A percentile compares a stretch with the other conserved stretches of the same genome.
Conservation (phyloP, 2,113 vertebrate species). For the Hemicordylus capensis region DNA sequence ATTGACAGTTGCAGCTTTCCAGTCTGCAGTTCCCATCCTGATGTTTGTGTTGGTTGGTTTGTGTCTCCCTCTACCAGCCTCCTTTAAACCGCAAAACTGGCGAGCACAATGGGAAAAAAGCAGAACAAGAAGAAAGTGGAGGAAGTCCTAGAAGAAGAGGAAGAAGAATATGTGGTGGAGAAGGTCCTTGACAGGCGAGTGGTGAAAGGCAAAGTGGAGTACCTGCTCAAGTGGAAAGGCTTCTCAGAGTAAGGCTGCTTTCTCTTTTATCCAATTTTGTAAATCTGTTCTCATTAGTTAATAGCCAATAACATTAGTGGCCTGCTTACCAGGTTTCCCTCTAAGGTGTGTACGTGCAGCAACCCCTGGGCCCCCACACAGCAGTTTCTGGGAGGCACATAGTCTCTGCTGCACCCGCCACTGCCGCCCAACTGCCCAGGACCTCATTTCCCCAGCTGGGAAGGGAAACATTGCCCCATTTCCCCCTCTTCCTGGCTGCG, state of each 20-base stretch:
- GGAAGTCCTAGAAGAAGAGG: constrained; percentile 92
- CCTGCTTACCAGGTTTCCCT: background rate
- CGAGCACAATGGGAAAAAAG: constrained; percentile 87
- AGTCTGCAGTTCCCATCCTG: background rate
- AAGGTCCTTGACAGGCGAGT: constrained; percentile 94
- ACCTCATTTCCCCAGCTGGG: no score
- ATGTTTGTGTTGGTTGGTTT: background rate
- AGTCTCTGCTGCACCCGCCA: no score
- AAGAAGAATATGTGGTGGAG: constrained; percentile 97
- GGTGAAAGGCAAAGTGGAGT: constrained; percentile 95
- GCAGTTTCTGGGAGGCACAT: no score
- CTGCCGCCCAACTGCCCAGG: no score
- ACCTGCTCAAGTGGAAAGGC: constrained; percentile 98
- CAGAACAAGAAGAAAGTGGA: constrained; percentile 97
- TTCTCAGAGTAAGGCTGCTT: constrained; percentile 88
- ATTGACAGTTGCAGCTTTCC: background rate
- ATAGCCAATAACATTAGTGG: background rate
- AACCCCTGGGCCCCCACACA: no score
- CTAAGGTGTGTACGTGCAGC: no score
- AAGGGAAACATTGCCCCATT: no score
- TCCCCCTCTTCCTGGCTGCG: no score
- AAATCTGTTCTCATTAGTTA: background rate
- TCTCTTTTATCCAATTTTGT: background rate
- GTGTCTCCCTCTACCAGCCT: constrained; percentile 62
- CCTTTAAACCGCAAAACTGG: constrained; percentile 82